Base-by-base conservation (phyloP, 2,888 invertebrate species). In the Alviniconcha strummeri region DNA sequence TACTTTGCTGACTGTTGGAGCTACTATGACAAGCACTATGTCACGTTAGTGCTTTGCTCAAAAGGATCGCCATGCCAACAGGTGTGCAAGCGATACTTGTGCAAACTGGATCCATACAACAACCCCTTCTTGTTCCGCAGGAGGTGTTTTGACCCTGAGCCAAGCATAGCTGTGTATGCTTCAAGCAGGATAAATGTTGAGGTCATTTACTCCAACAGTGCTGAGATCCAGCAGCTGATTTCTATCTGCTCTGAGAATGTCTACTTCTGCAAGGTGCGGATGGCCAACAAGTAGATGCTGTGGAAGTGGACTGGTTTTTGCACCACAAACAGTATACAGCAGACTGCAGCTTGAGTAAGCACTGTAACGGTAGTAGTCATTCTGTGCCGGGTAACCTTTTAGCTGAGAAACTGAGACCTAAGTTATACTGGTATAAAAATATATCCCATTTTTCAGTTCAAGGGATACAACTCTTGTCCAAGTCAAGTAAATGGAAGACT, bases 1-100 rank as follows among this genome's bases (percentile, higher is more conserved):
- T 82, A 77, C 56, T 82, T 82, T 57, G 82, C 82, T n/a, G 77
- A 82, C 76, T 82, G 11, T 19, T 82, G 82, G 82, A 67, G 15
- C 76, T 82, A 19, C 54, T 82, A 82, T 57, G 82, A 77, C 67
- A 76, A 77, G 56, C 76, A 77, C 67, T 77, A 69, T 77, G 71
- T 77, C 13, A 82, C 57, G 3, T 56, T 82, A 5, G 82, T 82
- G 4, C 56, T 82, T 36, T 75, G 75, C n/a, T n/a, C 77, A 3
- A 76, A 76, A 69, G 82, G 82, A 17, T 82, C 82, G 3, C 60
- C 75, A 52, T 64, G 76, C 19, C 77, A 82, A 11, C n/a, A 77
- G 56, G 57, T 82, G 5, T 82, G 82, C 82, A 82, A 82, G 71
- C 55, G 19, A 56, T 55, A 56, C 55, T 64, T 82, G 17, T 67